Evolutionary conservation across 1,140 invertebrate species (phyloP), one percentile per base, ranked within the genome.

Genomic region (Propsilocerus akamusi): DNA sequence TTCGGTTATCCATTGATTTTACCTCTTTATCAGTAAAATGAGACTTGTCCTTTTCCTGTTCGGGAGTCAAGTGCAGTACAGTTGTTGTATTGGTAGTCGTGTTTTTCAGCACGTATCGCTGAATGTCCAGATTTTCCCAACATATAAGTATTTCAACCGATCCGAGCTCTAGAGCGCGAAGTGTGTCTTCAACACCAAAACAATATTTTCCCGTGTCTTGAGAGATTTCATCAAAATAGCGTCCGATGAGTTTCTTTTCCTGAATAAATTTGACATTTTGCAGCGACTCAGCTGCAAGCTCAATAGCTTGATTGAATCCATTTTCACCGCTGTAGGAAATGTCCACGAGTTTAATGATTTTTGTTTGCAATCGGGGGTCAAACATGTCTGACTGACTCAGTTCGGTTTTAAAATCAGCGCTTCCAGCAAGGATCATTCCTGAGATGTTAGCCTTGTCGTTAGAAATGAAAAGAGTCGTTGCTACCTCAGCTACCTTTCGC

Each of bases 201-300:
- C 86, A 88, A 60, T 85, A 89, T 66, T 87, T 86, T 32, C 86
- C 86, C 12, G 85, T 86, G 57, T 91, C 86, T 72, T 86, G 82
- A 25, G 81, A 84, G 58, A 89, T 86, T 68, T 87, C 83, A 68
- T 86, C 83, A 69, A 88, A 87, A 59, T 86, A 87, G 53, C 78
- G 74, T 78, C 82, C 80, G 61, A 90, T 91, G 12, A 90, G 70
- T 72, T 89, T 89, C 67, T 90, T 91, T 67, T 90, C 86, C 66
- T 90, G 86, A 57, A 90, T 88, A 65, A 91, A 91, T 67, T 90
- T 91, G 23, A 90, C 86, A 66, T 90, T 87, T 54, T 83, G 77
- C 37, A 90, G 67, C 32, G 83, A 78, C 67, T 91, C 87, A n/a
- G 86, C 79, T 37, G 86, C 81, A 53, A 90, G 65, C 71, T 90